Evolutionary conservation across 2,797 vertebrate genomes (phyloP), one percentile per base, ranked within the genome.

Genomic region (Pangasius krempfi): DNA sequence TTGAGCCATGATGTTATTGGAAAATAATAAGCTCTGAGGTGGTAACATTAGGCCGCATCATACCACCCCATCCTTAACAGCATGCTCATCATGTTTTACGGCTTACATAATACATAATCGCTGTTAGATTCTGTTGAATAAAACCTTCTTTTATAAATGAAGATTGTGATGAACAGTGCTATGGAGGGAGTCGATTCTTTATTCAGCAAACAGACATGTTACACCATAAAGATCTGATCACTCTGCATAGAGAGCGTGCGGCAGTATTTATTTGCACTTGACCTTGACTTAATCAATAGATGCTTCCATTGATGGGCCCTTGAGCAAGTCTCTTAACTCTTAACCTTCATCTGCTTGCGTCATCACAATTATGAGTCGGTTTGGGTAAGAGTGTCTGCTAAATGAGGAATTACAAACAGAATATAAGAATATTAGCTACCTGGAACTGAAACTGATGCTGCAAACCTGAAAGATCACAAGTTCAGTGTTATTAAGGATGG

Each of bases 191-290:
- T 33, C 8, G 0, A 33, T 25, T 22, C 47, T 68, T 30, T 68
- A 68, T 33, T 68, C 44, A 68, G 44, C 16, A 83, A 64, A 83
- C 81, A 68, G 44, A 3, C 25, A 64, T 18, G 14, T 64, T 30
- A 83, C 82, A 33, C 64, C 16, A 68, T 52, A 52, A 33, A 33
- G 47, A 84, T 84, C 27, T 13, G 2, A 33, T 18, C 62, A 10
- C 2, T 52, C 62, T 13, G 44, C 18, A 84, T 70, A 18, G 62
- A 84, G 44, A 52, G 27, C 7, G 5, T 30, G 47, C 62, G 54
- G 16, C 9, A 13, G 64, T 52, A 70, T 84, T 84, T 84, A 84
- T 52, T 84, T 84, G 47, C 64, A 68, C 64, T 68, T 68, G 44
- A 68, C 62, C 44, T 84, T 30, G 27, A 33, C 27, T 50, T 50